Conservation (phyloP, 2,797 vertebrate genomes). For the Urocyon cinereoargenteus region DNA sequence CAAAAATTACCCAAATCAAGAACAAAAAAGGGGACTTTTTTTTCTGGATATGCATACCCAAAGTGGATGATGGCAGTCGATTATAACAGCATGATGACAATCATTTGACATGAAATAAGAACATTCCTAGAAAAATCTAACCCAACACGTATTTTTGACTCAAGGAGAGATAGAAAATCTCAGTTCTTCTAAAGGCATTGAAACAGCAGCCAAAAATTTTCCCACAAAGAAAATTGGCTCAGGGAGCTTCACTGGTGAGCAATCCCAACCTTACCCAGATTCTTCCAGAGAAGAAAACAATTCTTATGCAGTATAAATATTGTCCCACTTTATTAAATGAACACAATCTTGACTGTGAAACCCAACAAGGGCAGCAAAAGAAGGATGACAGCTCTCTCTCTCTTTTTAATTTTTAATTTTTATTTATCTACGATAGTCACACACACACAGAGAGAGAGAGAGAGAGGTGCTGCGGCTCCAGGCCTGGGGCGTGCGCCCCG, state of each 20-base stretch:
- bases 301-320: not conserved
- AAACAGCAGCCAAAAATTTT: not conserved
- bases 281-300: not conserved
- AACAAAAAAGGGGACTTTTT: not conserved
- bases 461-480: not conserved
- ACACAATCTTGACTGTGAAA: not conserved
- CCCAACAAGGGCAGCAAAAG: not conserved
- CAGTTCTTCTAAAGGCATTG: not conserved
- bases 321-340: not conserved
- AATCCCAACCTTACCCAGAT: not conserved
- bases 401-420: too few species aligned
- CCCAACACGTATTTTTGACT: not conserved
- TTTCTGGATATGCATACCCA: not conserved
- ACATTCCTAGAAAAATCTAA: slow-evolving; percentile 3
- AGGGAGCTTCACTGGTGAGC: not conserved
- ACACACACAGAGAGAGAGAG: too few species aligned
- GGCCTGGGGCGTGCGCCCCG: not conserved
- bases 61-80: not conserved
- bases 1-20: not conserved
- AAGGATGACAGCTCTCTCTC: not conserved
- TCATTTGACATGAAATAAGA: not conserved
- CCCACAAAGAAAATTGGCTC: not conserved
- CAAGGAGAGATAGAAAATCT: not conserved
- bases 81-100: not conserved
- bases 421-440: too few species aligned